Evolutionary conservation across 2,888 invertebrate species (phyloP), one percentile per base, ranked within the genome.

Genomic region (Oeneis ivallda): DNA sequence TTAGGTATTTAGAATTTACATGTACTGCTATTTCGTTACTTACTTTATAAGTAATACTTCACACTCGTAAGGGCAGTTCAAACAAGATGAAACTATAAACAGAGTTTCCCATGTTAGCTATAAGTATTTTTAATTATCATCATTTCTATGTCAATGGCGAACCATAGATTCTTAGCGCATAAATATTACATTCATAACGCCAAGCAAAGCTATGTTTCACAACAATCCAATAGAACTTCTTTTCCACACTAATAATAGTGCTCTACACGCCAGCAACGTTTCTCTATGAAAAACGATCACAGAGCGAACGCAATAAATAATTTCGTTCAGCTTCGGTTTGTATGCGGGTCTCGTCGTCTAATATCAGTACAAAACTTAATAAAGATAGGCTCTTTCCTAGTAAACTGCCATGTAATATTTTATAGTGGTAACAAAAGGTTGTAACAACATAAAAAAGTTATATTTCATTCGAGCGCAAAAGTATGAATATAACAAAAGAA

Each of bases 321-420:
- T 66, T 64, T 50, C 1, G 26, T 26, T 26, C 26, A 26, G 26
- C 34, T 58, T 45, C 37, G 56, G 60, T 68, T 45, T 57, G 54
- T 66, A 68, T 64, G 68, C 66, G 64, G 60, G 47, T 13, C 49
- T 39, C 19, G 57, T 34, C 49, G 13, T 53, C 52, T 66, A 54
- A 68, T 68, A 68, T 66, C 62, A 39, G 41, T 63, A 59, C 62
- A 59, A 65, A 68, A 65, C 54, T 62, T 68, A 65, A 68, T 68
- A 68, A 65, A 62, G 59, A 49, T 60, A 50, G 49, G 37, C 19
- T 13, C 39, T 26, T 26, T 26, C 45, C 45, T 47, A 15, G 58
- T 34, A 58, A 56, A 56, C 56, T 56, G 41, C 19, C 56, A 19
- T 34, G 37, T 39, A 39, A 41, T 56, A 13, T 56, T 39, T 56